These are phyloP conservation scores for Psittacula cyanocephala DNA, from an alignment of 2,113 vertebrate genomes.

Conservation along the genomic window DNA sequence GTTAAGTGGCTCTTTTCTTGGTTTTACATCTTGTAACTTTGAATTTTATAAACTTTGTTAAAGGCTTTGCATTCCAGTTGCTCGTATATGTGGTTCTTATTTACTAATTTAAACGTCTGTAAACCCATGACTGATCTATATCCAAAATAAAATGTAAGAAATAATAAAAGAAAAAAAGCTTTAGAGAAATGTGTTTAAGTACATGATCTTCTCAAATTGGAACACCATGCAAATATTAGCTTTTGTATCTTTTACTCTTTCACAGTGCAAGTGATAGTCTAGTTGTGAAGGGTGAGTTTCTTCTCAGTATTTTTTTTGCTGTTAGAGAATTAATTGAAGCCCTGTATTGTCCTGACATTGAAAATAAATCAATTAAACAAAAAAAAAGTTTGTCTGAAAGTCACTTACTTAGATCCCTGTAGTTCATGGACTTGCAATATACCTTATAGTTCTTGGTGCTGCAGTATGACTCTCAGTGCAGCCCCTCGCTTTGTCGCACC, in stretches of 20 bases:
- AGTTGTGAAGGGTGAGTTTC: not conserved
- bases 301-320: not conserved
- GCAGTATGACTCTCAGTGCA: not conserved
- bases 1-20: not conserved
- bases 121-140: not conserved
- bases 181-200: not conserved
- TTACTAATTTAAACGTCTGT: not conserved
- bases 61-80: not conserved
- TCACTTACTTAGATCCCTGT: not conserved
- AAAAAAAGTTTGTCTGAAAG: not conserved
- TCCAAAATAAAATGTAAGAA: not conserved
- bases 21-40: not conserved
- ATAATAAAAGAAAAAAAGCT: not conserved
- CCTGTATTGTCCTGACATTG: not conserved
- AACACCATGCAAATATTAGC: not conserved
- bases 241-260: not conserved
- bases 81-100: not conserved
- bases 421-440: not conserved
- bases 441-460: not conserved
- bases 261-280: not conserved
- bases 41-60: not conserved
- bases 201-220: not conserved
- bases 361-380: not conserved
- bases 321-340: not conserved
- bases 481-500: not conserved